Evolutionary conservation across 1,140 invertebrate species (phyloP).

Genomic region (Drosophila albomicans): DNA sequence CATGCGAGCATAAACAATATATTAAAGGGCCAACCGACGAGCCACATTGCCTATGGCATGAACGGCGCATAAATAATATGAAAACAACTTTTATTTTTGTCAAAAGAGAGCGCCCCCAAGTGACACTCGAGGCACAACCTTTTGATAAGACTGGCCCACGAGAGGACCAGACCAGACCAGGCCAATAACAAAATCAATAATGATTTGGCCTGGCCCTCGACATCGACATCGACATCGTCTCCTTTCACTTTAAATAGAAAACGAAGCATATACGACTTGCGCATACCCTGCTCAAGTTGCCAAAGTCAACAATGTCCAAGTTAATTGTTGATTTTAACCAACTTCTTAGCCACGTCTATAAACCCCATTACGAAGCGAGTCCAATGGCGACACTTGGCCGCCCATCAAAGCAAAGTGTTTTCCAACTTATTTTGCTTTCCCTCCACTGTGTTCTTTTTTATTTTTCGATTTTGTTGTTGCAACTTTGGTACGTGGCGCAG

Average conservation of each 20-base stretch:
- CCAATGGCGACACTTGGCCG: slow-evolving; percentile 40
- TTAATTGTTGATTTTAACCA: slow-evolving; percentile 6
- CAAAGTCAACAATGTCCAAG: too few species aligned
- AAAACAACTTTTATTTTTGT: slow-evolving; percentile 68
- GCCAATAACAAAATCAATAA: slow-evolving; percentile 76
- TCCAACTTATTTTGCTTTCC: slow-evolving; percentile 47
- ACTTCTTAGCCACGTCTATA: not conserved
- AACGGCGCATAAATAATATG: slow-evolving; percentile 70
- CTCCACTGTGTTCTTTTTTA: slow-evolving; percentile 8
- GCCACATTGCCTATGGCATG: slow-evolving; percentile 27
- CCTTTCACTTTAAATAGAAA: slow-evolving; percentile 35
- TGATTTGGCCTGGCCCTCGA: slow-evolving; percentile 54
- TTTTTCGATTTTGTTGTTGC: slow-evolving; percentile 30
- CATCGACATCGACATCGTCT: slow-evolving; percentile 4
- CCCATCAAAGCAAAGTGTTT: slow-evolving; percentile 68
- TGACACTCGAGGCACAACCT: slow-evolving; percentile 71
- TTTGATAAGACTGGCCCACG: slow-evolving; percentile 51
- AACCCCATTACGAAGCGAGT: slow-evolving; percentile 15
- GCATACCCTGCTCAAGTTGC: slow-evolving; percentile 15
- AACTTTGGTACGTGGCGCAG: slow-evolving; percentile 61
- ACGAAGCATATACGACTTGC: not conserved
- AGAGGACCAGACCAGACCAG: slow-evolving; percentile 23
- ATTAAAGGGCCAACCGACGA: slow-evolving; percentile 9
- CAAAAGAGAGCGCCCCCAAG: slow-evolving; percentile 67
- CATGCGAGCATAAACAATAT: slow-evolving; percentile 48